phyloP scores from a whole-genome alignment of 2,113 vertebrate species.

The Paradoxurus hermaphroditus region DNA sequence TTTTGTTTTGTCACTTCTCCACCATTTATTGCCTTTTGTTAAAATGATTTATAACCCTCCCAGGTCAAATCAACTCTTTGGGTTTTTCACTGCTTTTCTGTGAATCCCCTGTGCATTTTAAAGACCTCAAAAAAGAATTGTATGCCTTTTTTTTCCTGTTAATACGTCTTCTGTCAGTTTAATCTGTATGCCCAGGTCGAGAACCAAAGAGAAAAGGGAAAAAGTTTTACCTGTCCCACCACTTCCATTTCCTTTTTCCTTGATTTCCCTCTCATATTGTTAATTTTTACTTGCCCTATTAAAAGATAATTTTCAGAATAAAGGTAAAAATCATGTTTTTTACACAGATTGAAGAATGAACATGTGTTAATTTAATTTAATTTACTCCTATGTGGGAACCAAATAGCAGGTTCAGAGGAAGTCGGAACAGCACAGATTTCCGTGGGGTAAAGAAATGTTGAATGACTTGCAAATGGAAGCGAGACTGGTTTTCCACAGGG shows the following conservation, averaged over 20 bases:
- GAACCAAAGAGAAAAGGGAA: background rate
- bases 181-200: background rate
- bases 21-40: background rate
- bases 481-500: background rate
- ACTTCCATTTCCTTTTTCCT: background rate
- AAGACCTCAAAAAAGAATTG: background rate
- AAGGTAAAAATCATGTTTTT: background rate
- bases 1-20: background rate
- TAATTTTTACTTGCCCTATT: background rate
- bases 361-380: background rate
- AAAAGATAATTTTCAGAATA: slow-evolving; percentile 8
- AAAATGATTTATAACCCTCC: background rate
- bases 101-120: background rate
- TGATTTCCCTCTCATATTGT: background rate
- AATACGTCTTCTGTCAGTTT: background rate
- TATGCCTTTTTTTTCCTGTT: background rate
- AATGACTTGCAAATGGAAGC: background rate
- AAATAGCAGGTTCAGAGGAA: background rate
- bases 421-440: background rate
- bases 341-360: background rate
- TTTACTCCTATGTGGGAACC: background rate
- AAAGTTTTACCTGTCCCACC: background rate
- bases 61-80: background rate
- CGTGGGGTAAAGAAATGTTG: background rate
- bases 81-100: background rate